Conservation (phyloP, 2,797 vertebrate genomes). For the Manis pentadactyla region DNA sequence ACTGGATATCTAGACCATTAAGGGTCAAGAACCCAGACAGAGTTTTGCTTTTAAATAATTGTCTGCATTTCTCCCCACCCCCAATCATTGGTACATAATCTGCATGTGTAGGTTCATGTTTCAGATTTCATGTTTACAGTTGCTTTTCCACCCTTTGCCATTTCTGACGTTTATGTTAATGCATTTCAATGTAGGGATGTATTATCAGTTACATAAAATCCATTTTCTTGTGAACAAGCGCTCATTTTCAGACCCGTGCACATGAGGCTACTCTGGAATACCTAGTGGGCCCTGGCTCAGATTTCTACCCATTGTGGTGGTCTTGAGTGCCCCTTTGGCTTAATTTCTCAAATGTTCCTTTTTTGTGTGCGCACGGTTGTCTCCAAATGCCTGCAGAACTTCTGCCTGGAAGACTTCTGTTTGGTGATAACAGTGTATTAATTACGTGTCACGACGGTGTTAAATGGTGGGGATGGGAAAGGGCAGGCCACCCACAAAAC, state of each 20-base stretch:
- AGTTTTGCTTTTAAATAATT: conserved; percentile 79
- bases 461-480: conserved; percentile 61
- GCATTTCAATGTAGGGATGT: background rate
- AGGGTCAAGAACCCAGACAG: conserved; percentile 62
- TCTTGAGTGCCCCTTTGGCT: background rate
- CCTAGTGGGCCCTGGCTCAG: background rate
- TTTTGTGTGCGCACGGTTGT: conserved; percentile 64
- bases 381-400: conserved; percentile 71
- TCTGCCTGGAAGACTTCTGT: conserved; percentile 53
- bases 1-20: conserved; percentile 69
- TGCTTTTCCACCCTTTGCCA: conserved; percentile 65
- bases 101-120: conserved; percentile 70
- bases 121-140: conserved; percentile 65
- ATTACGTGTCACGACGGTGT: background rate
- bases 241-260: background rate
- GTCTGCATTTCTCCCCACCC: conserved; percentile 71
- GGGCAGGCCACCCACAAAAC: background rate
- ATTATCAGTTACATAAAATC: background rate
- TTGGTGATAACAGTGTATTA: conserved; percentile 51
- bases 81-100: conserved; percentile 78
- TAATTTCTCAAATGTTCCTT: conserved; percentile 65
- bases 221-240: background rate
- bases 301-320: background rate
- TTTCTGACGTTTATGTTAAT: conserved; percentile 53
- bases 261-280: background rate